Evolutionary conservation across 2,113 vertebrate species (phyloP).

Genomic region (Limanda limanda): DNA sequence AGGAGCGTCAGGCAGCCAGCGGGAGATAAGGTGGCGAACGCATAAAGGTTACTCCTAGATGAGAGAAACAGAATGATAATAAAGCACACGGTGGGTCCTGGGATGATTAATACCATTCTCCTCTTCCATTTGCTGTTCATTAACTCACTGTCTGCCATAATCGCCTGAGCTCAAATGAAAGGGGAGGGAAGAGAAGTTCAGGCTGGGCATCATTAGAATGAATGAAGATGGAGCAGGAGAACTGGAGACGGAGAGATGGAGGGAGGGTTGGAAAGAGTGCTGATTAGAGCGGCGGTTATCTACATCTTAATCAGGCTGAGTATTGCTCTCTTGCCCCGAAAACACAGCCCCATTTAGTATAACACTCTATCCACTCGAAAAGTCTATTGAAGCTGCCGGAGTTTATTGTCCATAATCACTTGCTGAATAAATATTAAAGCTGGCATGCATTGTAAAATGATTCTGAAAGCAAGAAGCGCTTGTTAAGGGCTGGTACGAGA

Average conservation of each 20-base stretch:
- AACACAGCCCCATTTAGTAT: constrained; percentile 31
- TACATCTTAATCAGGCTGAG: constrained; percentile 61
- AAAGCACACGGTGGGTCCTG: constrained; percentile 68
- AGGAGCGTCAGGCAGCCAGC: not conserved
- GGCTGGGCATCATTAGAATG: constrained; percentile 81
- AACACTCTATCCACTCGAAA: constrained; percentile 13
- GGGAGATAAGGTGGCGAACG: constrained; percentile 7
- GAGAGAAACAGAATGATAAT: constrained; percentile 81
- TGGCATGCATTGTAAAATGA: constrained; percentile 17
- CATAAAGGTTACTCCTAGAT: constrained; percentile 65
- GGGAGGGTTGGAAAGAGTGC: constrained; percentile 19
- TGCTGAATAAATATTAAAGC: constrained; percentile 35
- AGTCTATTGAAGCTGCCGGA: not conserved
- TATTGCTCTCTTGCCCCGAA: constrained; percentile 33
- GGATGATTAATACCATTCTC: constrained; percentile 90
- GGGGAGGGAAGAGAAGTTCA: constrained; percentile 84
- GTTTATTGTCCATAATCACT: constrained; percentile 5
- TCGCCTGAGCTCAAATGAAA: constrained; percentile 88
- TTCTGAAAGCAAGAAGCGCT: constrained; percentile 16
- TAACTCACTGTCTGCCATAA: constrained; percentile 91
- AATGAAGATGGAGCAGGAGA: constrained; percentile 40
- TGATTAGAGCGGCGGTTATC: constrained; percentile 63
- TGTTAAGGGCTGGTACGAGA: constrained; percentile 24
- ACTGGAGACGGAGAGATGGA: not conserved
- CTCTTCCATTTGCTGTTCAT: constrained; percentile 90